A percentile compares a stretch with the other conserved stretches of the same genome.
phyloP scores from a whole-genome alignment of 2,797 vertebrate genomes.

The Gymnodraco acuticeps region DNA sequence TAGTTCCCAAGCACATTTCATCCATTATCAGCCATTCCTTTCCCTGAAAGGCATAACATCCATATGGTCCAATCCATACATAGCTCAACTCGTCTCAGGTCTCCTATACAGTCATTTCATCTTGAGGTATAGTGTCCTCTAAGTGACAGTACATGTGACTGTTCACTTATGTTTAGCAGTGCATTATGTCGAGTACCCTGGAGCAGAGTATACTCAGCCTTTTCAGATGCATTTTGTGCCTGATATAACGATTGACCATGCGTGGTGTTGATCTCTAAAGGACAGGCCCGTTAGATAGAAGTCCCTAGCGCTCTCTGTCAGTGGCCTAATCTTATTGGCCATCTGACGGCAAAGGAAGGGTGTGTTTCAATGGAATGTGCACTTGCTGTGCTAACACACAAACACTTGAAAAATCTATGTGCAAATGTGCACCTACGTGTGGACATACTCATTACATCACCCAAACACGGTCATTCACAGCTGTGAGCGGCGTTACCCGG shows the following conservation, averaged over 20 bases:
- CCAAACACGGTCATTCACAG: conserved; percentile 46
- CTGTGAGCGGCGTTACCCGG: conserved; percentile 36
- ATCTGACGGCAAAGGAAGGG: conserved; percentile 61
- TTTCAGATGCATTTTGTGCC: conserved; percentile 26
- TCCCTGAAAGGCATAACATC: conserved; percentile 32
- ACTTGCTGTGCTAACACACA: conserved; percentile 25
- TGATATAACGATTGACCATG: conserved; percentile 31
- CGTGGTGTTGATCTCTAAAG: conserved; percentile 13
- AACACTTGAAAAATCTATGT: conserved; percentile 31
- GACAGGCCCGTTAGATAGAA: conserved; percentile 23
- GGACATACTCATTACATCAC: conserved; percentile 53
- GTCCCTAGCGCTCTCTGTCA: conserved; percentile 24
- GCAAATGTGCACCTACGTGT: conserved; percentile 35
- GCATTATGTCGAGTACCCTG: conserved; percentile 13
- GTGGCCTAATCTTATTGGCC: conserved; percentile 53
- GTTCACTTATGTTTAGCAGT: conserved; percentile 13
- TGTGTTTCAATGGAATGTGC: conserved; percentile 61
- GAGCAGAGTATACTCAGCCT: conserved; percentile 7
- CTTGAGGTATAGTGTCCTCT: conserved; percentile 20
- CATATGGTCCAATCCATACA: conserved; percentile 38
- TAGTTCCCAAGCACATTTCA: conserved; percentile 32
- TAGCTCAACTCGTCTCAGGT: conserved; percentile 32
- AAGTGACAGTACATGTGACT: conserved; percentile 29
- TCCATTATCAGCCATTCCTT: conserved; percentile 26
- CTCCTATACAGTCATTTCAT: conserved; percentile 17